phyloP scores from a whole-genome alignment of 2,888 invertebrate species.

The Pogonocherus hispidulus region DNA sequence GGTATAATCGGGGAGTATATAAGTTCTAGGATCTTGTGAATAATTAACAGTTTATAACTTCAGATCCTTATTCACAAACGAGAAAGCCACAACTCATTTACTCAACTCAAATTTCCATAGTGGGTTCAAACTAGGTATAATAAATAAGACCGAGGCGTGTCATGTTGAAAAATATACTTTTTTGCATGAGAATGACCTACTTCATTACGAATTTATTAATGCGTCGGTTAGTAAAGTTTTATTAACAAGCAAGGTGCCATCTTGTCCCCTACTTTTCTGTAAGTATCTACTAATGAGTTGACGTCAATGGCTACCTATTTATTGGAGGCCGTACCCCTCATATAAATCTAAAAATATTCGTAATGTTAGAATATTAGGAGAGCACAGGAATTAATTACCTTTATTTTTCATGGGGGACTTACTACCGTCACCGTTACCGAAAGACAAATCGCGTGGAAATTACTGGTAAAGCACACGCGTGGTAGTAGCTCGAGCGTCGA shows the following conservation, averaged over 20 bases:
- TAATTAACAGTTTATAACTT: no score
- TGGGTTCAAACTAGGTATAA: no score
- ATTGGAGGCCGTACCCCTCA: slow-evolving; percentile 6
- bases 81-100: no score
- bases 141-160: not conserved
- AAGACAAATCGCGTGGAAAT: slow-evolving; percentile 42
- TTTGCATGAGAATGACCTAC: not conserved
- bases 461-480: slow-evolving; percentile 42
- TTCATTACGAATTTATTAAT: not conserved
- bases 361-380: not conserved
- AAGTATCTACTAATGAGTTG: slow-evolving; percentile 3
- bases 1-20: no score
- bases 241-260: slow-evolving; percentile 7
- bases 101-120: no score
- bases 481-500: slow-evolving; percentile 42
- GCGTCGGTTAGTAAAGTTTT: not conserved
- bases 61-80: no score
- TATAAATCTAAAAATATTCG: slow-evolving; percentile 18
- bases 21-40: no score
- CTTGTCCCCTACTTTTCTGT: slow-evolving; percentile 7
- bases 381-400: slow-evolving; percentile 10
- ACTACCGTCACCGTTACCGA: not conserved
- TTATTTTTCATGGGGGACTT: slow-evolving; percentile 17
- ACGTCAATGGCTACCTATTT: slow-evolving; percentile 16
- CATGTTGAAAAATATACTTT: not conserved